Conservation (phyloP, 2,888 invertebrate species). For the Stegophylla sp. region DNA sequence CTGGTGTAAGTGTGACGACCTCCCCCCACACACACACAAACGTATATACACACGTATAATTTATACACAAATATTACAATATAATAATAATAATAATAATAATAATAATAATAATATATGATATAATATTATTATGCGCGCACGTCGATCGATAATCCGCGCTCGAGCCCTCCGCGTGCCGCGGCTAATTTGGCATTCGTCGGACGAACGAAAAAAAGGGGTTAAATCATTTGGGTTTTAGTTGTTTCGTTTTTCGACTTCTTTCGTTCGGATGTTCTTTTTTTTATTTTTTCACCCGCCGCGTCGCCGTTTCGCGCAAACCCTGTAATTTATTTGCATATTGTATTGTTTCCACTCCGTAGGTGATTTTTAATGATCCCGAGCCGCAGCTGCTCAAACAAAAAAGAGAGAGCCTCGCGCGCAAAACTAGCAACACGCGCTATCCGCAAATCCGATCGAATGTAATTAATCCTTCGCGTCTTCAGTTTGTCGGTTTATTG, state of each 20-base stretch:
- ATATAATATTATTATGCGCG: slow-evolving; percentile 53
- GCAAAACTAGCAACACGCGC: too few relatives aligned
- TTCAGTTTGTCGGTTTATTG: neutral
- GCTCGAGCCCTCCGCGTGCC: slow-evolving; percentile 26
- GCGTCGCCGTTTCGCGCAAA: slow-evolving; percentile 46
- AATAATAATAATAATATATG: too few relatives aligned
- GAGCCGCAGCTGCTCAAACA: slow-evolving; percentile 54
- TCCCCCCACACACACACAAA: slow-evolving; percentile 11
- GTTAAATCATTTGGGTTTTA: slow-evolving; percentile 39
- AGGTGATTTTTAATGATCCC: slow-evolving; percentile 58
- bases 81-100: too few relatives aligned
- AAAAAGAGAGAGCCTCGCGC: too few relatives aligned
- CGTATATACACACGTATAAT: neutral
- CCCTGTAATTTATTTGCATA: slow-evolving; percentile 59
- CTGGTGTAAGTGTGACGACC: slow-evolving; percentile 59
- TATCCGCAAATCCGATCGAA: slow-evolving; percentile 53
- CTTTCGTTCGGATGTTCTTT: neutral
- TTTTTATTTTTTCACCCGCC: too few relatives aligned
- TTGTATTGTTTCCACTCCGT: slow-evolving; percentile 56
- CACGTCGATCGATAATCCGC: slow-evolving; percentile 55
- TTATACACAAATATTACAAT: neutral
- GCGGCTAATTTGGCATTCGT: slow-evolving; percentile 55
- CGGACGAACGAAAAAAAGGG: slow-evolving; percentile 23
- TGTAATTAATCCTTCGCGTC: slow-evolving; percentile 49
- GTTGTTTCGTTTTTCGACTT: slow-evolving; percentile 18